Evolutionary conservation across 2,797 vertebrate genomes (phyloP).

Genomic region (Pterois miles): DNA sequence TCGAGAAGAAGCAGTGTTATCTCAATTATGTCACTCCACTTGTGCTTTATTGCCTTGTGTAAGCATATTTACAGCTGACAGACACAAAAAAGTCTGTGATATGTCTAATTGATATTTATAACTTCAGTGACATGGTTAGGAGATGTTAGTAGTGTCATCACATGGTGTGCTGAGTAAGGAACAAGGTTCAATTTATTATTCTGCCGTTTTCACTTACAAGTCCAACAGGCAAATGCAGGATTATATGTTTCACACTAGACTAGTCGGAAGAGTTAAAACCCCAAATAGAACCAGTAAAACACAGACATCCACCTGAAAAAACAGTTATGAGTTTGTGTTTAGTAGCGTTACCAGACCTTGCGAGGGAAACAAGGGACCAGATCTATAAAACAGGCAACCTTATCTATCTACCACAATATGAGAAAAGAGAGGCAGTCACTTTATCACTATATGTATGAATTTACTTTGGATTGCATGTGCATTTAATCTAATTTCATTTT

Average conservation of each 20-base stretch:
- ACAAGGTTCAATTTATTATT: too few species aligned
- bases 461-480: too few species aligned
- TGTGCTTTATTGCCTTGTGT: conserved; percentile 7
- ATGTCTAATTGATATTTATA: conserved; percentile 3
- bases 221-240: neutral
- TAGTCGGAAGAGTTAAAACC: neutral
- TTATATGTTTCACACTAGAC: neutral
- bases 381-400: too few species aligned
- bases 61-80: conserved; percentile 32
- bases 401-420: too few species aligned
- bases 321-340: neutral
- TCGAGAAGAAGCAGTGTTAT: neutral
- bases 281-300: neutral
- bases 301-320: neutral
- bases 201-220: conserved; percentile 2
- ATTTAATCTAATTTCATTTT: too few species aligned
- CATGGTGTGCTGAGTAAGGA: conserved; percentile 2
- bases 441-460: too few species aligned
- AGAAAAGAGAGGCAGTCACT: too few species aligned
- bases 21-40: conserved; percentile 24
- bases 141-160: neutral
- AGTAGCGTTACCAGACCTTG: too few species aligned
- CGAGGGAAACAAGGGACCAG: too few species aligned
- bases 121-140: neutral
- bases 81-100: conserved; percentile 6